Evolutionary conservation across 2,888 invertebrate species (phyloP).

Genomic region (Drosophila nigricruria): DNA sequence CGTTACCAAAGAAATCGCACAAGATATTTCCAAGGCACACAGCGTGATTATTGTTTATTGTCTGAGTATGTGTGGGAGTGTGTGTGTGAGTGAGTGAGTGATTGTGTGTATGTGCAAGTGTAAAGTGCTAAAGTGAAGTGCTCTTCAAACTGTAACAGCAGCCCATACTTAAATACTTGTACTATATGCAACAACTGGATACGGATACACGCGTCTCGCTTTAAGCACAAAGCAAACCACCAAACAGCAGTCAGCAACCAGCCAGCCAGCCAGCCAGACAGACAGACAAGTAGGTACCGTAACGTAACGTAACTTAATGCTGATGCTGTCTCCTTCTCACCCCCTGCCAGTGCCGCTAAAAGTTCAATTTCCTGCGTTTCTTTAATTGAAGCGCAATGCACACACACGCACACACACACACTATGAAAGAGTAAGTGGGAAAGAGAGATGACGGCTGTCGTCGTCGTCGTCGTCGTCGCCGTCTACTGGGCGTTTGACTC

Average conservation of each 20-base stretch:
- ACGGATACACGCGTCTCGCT: conserved; percentile 67
- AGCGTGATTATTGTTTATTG: conserved; percentile 37
- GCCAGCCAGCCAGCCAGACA: conserved; percentile 34
- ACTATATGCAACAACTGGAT: conserved; percentile 75
- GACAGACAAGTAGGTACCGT: conserved; percentile 65
- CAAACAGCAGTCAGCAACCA: conserved; percentile 11
- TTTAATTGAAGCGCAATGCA: conserved; percentile 77
- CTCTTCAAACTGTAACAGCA: conserved; percentile 51
- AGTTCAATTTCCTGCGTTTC: conserved; percentile 79
- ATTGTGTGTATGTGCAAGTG: conserved; percentile 4
- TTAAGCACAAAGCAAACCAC: conserved; percentile 37
- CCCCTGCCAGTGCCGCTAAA: conserved; percentile 44
- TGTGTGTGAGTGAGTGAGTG: background rate
- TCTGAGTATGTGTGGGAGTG: conserved; percentile 18
- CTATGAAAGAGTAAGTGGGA: background rate
- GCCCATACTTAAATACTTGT: conserved; percentile 28
- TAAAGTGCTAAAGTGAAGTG: conserved; percentile 64
- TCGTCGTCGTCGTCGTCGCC: conserved; percentile 4
- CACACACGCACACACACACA: conserved; percentile 62
- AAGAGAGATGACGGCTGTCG: background rate
- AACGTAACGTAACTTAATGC: conserved; percentile 32
- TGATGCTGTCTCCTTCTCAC: conserved; percentile 32
- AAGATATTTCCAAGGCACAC: conserved; percentile 28
- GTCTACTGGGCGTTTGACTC: conserved; percentile 34
- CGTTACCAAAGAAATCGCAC: conserved; percentile 32